Conservation (phyloP, 2,113 vertebrate genomes). For the Cheirogaleus medius region DNA sequence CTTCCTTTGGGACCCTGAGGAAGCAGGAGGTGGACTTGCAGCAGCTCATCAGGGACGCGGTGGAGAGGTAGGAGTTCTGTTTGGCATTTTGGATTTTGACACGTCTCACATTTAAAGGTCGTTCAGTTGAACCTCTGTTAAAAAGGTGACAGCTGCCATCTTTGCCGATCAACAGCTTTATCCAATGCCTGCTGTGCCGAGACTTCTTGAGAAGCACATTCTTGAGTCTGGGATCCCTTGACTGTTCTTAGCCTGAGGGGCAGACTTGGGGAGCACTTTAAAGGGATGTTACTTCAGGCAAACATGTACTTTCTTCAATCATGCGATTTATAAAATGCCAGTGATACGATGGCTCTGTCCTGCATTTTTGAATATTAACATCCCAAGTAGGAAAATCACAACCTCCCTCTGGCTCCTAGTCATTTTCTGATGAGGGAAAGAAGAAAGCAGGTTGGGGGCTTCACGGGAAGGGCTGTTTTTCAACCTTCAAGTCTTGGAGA, state of each 20-base stretch:
- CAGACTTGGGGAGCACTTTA: not conserved
- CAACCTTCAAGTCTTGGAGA: not conserved
- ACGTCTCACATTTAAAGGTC: not conserved
- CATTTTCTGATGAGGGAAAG: not conserved
- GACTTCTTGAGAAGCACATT: not conserved
- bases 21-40: conserved; percentile 94
- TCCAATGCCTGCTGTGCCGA: not conserved
- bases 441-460: not conserved
- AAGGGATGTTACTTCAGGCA: not conserved
- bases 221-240: not conserved
- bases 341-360: not conserved
- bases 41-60: conserved; percentile 87
- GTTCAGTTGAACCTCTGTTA: not conserved
- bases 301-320: not conserved
- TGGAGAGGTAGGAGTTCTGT: conserved; percentile 83
- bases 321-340: not conserved
- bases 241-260: not conserved
- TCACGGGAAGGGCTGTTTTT: not conserved
- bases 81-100: not conserved
- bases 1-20: conserved; percentile 91
- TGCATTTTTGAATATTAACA: not conserved
- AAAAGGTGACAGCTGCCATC: not conserved
- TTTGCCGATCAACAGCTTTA: not conserved
- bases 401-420: not conserved
- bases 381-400: not conserved